A percentile compares a stretch with the other conserved stretches of the same genome.
phyloP scores from a whole-genome alignment of 2,113 vertebrate species.

The Uropsilus gracilis region DNA sequence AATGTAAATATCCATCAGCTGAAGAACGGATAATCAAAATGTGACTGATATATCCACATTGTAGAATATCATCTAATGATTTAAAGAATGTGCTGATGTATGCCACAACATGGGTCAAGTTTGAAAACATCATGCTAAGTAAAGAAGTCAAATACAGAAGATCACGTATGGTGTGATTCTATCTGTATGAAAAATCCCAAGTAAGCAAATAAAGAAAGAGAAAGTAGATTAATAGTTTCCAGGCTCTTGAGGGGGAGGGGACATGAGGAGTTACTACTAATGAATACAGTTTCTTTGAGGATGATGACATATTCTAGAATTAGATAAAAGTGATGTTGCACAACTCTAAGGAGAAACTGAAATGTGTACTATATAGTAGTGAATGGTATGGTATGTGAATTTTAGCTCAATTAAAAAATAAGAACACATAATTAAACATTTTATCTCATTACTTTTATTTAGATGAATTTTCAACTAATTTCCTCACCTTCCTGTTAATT shows the following conservation, averaged over 20 bases:
- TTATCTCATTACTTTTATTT: not conserved
- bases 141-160: not conserved
- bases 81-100: not conserved
- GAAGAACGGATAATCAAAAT: not conserved
- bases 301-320: not conserved
- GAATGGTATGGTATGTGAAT: not conserved
- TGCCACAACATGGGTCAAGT: not conserved
- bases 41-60: not conserved
- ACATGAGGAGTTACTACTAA: not conserved
- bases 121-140: not conserved
- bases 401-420: constrained; percentile 11
- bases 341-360: not conserved
- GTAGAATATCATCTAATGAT: not conserved
- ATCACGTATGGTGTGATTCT: not conserved
- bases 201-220: not conserved
- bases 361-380: not conserved
- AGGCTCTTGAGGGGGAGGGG: not conserved
- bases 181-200: not conserved
- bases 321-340: not conserved
- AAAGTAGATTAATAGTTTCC: not conserved
- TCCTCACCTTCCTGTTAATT: not conserved
- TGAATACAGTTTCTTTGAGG: not conserved
- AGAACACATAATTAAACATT: constrained; percentile 16
- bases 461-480: constrained; percentile 30
- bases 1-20: not conserved